Base-by-base conservation (phyloP, 2,797 vertebrate species). In the Tokudaia tokunoshimensis region DNA sequence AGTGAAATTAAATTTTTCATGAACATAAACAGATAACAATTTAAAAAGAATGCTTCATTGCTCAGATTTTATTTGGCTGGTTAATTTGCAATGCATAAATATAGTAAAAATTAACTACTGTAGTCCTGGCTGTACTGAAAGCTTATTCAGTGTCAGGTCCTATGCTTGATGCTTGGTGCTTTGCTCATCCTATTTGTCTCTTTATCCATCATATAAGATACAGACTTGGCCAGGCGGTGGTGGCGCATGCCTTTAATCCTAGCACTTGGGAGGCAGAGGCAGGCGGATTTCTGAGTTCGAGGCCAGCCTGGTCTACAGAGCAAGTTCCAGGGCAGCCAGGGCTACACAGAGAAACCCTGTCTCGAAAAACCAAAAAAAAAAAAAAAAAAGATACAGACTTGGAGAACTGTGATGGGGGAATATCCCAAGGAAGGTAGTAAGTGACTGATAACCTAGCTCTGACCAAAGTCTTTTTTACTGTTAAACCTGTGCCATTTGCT, bases 1-100 rank as follows among this genome's bases (percentile, higher is more conserved):
- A 89, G 26, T 1, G 9, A 94, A 96, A 93, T 92, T 86, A 96
- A 94, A 57, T 81, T 50, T 84, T 92, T 92, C 87, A 78, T 72
- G 88, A 97, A 37, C 44, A 96, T 76, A 78, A 90, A 79, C n/a
- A 67, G 20, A 86, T 92, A 92, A 1, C 10, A 37, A 65, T 87
- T n/a, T n/a, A 95, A 95, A 91, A 52, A 26, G 2, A 84, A 90
- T 79, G 65, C 52, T 59, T 94, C 79, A 89, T 70, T 65, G 82
- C 31, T 72, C 59, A 67, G 52, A 90, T 93, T 95, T 91, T 91
- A 86, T 79, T 79, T 57, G n/a, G n/a, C 80, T 47, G 44, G 85
- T 90, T 92, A 89, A 92, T 96, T 87, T 96, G 65, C 72, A 95
- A 75, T 78, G 34, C 31, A 88, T 11, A 55, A 55, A 52, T 70